These are phyloP conservation scores for Echiichthys vipera DNA, from an alignment of 2,797 vertebrate species.

Conservation along the genomic window DNA sequence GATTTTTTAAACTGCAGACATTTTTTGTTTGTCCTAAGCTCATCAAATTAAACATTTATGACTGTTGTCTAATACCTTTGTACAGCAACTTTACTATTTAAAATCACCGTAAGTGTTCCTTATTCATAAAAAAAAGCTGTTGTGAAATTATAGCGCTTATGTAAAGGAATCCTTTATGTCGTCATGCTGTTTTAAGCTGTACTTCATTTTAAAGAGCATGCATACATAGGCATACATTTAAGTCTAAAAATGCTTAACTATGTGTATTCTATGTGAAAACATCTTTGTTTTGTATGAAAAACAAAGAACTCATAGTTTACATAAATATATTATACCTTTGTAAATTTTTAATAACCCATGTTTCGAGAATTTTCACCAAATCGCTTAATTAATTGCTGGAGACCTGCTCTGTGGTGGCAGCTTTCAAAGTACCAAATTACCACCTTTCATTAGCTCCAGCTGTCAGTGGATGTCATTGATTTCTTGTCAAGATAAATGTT, in stretches of 20 bases:
- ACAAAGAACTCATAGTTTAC: conserved; percentile 15
- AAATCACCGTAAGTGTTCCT: conserved; percentile 60
- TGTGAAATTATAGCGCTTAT: conserved; percentile 66
- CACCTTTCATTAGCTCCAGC: conserved; percentile 17
- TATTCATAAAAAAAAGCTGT: conserved; percentile 37
- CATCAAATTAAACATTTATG: conserved; percentile 49
- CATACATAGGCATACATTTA: conserved; percentile 28
- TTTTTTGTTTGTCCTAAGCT: conserved; percentile 26
- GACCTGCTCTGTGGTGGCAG: conserved; percentile 77
- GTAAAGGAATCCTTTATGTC: conserved; percentile 49
- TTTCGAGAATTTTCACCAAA: not conserved
- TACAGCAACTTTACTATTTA: conserved; percentile 56
- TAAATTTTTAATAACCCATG: not conserved
- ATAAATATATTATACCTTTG: conserved; percentile 19
- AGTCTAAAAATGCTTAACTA: conserved; percentile 8
- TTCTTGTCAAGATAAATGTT: conserved; percentile 32
- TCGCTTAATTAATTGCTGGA: conserved; percentile 16
- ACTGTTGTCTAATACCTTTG: conserved; percentile 39
- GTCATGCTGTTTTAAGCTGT: conserved; percentile 47
- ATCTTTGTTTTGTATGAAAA: too few relatives aligned
- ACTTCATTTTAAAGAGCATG: conserved; percentile 36
- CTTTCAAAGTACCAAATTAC: conserved; percentile 74
- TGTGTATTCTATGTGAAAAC: conserved; percentile 27
- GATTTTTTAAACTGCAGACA: conserved; percentile 37
- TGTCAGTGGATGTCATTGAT: conserved; percentile 16